phyloP scores from a whole-genome alignment of 2,888 invertebrate species.

The Spicauda simplicius region DNA sequence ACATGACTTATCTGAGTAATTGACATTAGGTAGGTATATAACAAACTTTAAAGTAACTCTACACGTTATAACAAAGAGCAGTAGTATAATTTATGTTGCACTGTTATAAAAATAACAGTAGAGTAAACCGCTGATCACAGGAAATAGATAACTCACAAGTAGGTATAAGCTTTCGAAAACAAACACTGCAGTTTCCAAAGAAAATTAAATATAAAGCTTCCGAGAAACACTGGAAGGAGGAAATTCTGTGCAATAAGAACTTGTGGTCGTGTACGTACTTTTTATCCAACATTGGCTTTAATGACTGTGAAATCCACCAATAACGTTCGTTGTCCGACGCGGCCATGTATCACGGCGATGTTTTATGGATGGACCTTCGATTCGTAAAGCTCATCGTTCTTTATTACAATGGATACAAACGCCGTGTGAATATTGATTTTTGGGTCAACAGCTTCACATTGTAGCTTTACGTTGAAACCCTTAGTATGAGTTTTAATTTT shows the following conservation, averaged over 20 bases:
- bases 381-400: slow-evolving; percentile 73
- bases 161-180: slow-evolving; percentile 13
- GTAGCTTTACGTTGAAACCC: slow-evolving; percentile 56
- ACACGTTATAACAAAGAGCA: no score
- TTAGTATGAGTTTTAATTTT: no score
- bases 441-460: slow-evolving; percentile 76
- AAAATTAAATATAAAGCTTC: slow-evolving; percentile 22
- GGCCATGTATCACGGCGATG: slow-evolving; percentile 60
- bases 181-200: slow-evolving; percentile 21
- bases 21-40: no score
- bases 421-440: slow-evolving; percentile 80
- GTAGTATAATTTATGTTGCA: no score
- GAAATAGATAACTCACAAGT: not conserved
- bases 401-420: slow-evolving; percentile 61
- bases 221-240: slow-evolving; percentile 27
- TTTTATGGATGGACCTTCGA: slow-evolving; percentile 78
- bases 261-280: slow-evolving; percentile 20
- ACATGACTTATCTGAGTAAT: no score
- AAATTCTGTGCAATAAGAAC: slow-evolving; percentile 32
- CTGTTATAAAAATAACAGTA: not conserved
- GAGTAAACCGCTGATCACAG: not conserved
- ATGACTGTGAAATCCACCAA: slow-evolving; percentile 36
- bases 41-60: no score
- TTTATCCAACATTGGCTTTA: slow-evolving; percentile 28
- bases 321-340: slow-evolving; percentile 44